A percentile compares a stretch with the other conserved stretches of the same genome.
Conservation (phyloP, 2,113 vertebrate genomes). For the Grammomys surdaster region DNA sequence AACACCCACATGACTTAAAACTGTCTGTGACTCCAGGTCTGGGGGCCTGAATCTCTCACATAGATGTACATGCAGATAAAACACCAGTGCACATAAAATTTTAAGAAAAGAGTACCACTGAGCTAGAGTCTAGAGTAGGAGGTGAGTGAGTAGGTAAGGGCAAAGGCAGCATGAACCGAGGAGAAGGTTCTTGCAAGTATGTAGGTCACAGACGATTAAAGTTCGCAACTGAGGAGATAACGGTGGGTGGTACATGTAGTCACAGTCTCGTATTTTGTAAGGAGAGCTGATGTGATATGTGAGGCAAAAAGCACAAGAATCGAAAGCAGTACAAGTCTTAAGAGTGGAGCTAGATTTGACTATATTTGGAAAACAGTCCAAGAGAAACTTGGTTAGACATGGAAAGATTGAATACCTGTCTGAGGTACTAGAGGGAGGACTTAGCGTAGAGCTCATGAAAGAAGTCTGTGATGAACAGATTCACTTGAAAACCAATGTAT, state of each 20-base stretch:
- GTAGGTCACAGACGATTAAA: neutral
- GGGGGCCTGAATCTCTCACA: neutral
- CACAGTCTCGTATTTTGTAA: neutral
- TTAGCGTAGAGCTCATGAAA: neutral
- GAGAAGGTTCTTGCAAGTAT: neutral
- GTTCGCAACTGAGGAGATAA: neutral
- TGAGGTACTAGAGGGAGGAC: neutral
- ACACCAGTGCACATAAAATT: neutral
- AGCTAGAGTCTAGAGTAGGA: neutral
- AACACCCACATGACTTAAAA: neutral
- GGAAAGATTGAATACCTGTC: neutral
- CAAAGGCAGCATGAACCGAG: neutral
- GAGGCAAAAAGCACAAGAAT: neutral
- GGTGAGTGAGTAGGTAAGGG: neutral
- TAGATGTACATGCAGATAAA: neutral
- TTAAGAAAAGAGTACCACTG: neutral
- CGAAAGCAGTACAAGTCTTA: neutral
- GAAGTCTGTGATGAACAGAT: neutral
- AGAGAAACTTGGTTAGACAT: constrained; percentile 1
- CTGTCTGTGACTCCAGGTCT: neutral
- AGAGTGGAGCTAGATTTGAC: neutral
- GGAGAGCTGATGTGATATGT: neutral
- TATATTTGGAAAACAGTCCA: constrained; percentile 26
- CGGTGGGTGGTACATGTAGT: neutral
- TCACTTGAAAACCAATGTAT: neutral